Percentiles rank a stretch among this genome's conserved stretches.
phyloP scores from a whole-genome alignment of 2,888 invertebrate genomes.

The Suillia variegata region DNA sequence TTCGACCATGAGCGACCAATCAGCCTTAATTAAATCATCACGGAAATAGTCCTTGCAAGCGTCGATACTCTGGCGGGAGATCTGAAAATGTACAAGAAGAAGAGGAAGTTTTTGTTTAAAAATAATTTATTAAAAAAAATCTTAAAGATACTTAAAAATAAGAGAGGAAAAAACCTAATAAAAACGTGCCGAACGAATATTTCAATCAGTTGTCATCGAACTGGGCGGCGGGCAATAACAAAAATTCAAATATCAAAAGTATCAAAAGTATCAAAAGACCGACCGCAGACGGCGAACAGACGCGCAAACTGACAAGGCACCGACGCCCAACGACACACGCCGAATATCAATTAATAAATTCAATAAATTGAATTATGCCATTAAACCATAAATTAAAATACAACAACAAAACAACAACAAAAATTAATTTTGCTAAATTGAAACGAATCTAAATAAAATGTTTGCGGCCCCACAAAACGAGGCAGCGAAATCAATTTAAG shows the following conservation, averaged over 20 bases:
- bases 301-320: background rate
- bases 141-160: slow-evolving; percentile 15
- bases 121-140: slow-evolving; percentile 24
- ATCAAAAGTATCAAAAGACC: no score
- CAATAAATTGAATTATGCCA: slow-evolving; percentile 24
- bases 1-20: slow-evolving; percentile 99
- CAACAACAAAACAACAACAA: no score
- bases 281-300: no score
- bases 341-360: slow-evolving; percentile 39
- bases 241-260: no score
- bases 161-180: slow-evolving; percentile 15
- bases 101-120: background rate
- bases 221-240: background rate
- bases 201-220: background rate
- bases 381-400: no score
- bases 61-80: slow-evolving; percentile 96
- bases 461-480: no score
- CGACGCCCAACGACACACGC: slow-evolving; percentile 25
- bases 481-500: no score
- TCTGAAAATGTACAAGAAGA: slow-evolving; percentile 66
- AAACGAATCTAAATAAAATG: no score
- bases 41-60: slow-evolving; percentile 99
- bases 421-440: no score
- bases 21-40: slow-evolving; percentile 93
- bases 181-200: slow-evolving; percentile 34